Percentiles rank a stretch among this genome's conserved stretches.
These are phyloP conservation scores for Samia ricini DNA, from an alignment of 1,140 invertebrate species.

Conservation along the genomic window DNA sequence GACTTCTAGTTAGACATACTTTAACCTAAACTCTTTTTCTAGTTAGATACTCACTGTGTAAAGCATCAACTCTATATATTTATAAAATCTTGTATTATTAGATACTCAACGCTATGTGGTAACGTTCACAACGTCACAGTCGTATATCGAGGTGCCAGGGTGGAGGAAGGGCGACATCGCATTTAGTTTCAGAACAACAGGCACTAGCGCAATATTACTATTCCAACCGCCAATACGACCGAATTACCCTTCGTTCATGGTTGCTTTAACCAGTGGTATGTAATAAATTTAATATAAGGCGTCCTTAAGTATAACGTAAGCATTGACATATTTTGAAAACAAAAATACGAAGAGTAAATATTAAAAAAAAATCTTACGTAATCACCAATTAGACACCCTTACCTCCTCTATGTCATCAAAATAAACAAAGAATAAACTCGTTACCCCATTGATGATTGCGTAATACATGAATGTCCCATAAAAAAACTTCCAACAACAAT, in stretches of 20 bases:
- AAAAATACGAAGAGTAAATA: too few species aligned
- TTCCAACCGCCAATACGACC: constrained; percentile 93
- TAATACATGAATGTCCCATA: too few species aligned
- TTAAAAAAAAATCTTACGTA: too few species aligned
- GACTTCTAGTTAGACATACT: too few species aligned
- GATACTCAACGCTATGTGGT: constrained; percentile 95
- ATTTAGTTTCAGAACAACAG: constrained; percentile 95
- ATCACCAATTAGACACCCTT: too few species aligned
- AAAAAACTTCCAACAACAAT: too few species aligned
- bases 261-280: constrained; percentile 88
- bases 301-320: too few species aligned
- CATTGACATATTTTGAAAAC: too few species aligned
- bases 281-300: constrained; percentile 7
- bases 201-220: constrained; percentile 91
- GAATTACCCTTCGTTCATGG: constrained; percentile 94
- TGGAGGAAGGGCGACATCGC: constrained; percentile 95
- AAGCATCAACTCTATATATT: background rate
- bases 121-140: constrained; percentile 94
- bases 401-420: too few species aligned
- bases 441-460: too few species aligned
- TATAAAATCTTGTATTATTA: constrained; percentile 57
- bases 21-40: too few species aligned
- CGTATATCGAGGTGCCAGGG: constrained; percentile 93
- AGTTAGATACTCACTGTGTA: background rate
- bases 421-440: too few species aligned